These are phyloP conservation scores for Porites lobata DNA, from an alignment of 92 coral and sea anemone genomes.

Conservation along the genomic window DNA sequence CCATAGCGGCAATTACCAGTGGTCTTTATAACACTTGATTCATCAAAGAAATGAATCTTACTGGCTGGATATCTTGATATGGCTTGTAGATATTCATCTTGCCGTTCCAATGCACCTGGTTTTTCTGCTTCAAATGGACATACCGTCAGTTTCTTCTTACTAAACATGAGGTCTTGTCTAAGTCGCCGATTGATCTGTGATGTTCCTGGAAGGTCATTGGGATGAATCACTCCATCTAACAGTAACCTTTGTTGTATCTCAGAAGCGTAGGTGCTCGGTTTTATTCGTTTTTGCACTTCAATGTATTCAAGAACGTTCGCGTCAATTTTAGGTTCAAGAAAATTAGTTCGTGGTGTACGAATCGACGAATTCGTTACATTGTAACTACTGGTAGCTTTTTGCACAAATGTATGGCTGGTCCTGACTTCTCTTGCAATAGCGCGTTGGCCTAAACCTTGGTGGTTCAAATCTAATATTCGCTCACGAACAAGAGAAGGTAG, in stretches of 20 bases:
- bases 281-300: conserved; percentile 35
- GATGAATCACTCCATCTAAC: conserved; percentile 58
- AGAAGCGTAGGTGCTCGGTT: conserved; percentile 58
- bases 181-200: conserved; percentile 50
- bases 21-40: conserved; percentile 49
- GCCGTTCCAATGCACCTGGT: conserved; percentile 45
- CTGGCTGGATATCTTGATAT: conserved; percentile 59
- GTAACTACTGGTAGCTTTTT: conserved; percentile 42
- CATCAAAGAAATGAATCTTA: conserved; percentile 69
- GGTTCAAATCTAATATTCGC: conserved; percentile 42
- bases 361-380: conserved; percentile 50
- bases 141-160: conserved; percentile 34
- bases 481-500: conserved; percentile 65
- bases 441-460: conserved; percentile 25
- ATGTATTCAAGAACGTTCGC: conserved; percentile 45
- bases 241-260: conserved; percentile 62
- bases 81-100: conserved; percentile 67
- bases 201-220: conserved; percentile 38
- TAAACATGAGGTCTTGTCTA: conserved; percentile 45
- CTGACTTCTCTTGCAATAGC: conserved; percentile 65
- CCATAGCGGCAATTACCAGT: conserved; percentile 66
- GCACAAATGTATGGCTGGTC: conserved; percentile 54
- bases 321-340: conserved; percentile 45
- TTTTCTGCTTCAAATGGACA: conserved; percentile 51
- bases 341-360: conserved; percentile 36